These are phyloP conservation scores for Sebastes trivittatus DNA, from an alignment of 2,797 vertebrate genomes.

Conservation along the genomic window DNA sequence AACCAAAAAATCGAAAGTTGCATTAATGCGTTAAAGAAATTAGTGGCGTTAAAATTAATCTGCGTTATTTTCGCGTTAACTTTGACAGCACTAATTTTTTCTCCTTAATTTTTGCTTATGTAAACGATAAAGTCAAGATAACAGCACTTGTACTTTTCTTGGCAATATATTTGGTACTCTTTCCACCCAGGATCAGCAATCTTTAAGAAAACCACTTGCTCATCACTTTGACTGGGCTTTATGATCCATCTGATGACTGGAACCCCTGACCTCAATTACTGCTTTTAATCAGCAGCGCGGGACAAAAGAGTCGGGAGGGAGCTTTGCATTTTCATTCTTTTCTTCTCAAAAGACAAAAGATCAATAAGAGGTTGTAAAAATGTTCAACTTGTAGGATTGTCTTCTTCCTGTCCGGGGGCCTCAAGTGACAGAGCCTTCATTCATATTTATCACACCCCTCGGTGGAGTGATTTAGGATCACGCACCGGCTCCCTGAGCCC, in stretches of 20 bases:
- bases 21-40: too few species aligned
- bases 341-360: not conserved
- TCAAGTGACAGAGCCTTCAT: constrained; percentile 2
- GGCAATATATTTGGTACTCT: not conserved
- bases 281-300: not conserved
- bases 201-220: constrained; percentile 5
- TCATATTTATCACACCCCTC: constrained; percentile 34
- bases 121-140: not conserved
- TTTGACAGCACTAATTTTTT: accelerated
- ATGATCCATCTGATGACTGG: not conserved
- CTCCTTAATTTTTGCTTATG: not conserved
- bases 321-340: not conserved
- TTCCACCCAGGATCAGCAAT: not conserved
- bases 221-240: constrained; percentile 3
- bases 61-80: too few species aligned
- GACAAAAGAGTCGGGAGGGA: not conserved
- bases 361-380: constrained; percentile 5
- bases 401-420: not conserved
- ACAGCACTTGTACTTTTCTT: not conserved
- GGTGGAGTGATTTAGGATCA: constrained; percentile 28
- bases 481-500: not conserved
- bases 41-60: too few species aligned
- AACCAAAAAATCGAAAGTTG: too few species aligned
- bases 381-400: not conserved
- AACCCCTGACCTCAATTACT: constrained; percentile 7